These are phyloP conservation scores for Microcebus griseorufus DNA, from an alignment of 2,113 vertebrate species.

Conservation along the genomic window DNA sequence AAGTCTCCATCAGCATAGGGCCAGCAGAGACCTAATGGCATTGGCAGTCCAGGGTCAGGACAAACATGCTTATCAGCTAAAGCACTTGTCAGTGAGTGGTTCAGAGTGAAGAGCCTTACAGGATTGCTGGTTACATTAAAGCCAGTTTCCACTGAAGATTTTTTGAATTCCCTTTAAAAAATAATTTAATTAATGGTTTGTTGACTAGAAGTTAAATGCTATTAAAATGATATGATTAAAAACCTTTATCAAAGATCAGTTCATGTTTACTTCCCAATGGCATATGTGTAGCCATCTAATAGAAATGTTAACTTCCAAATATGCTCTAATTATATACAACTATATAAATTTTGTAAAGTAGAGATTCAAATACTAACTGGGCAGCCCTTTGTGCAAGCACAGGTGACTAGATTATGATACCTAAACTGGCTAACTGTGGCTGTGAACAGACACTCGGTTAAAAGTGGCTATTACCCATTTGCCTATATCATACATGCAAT, in stretches of 20 bases:
- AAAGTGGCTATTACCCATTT: not conserved
- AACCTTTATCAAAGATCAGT: slow-evolving; percentile 10
- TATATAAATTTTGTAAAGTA: not conserved
- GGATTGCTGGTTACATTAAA: not conserved
- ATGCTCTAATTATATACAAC: not conserved
- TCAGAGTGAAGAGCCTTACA: slow-evolving; percentile 38
- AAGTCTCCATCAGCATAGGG: slow-evolving; percentile 55
- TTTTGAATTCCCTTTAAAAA: slow-evolving; percentile 68
- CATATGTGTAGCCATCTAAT: not conserved
- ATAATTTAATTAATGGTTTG: slow-evolving; percentile 40
- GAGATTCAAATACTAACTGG: not conserved
- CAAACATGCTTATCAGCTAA: not conserved
- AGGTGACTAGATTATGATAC: not conserved
- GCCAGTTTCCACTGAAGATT: slow-evolving; percentile 41
- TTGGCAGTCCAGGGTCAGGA: not conserved
- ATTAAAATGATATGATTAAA: slow-evolving; percentile 1
- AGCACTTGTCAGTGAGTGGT: not conserved
- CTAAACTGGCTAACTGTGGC: not conserved
- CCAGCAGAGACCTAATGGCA: not conserved
- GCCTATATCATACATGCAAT: not conserved
- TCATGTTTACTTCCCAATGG: not conserved
- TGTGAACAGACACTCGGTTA: not conserved
- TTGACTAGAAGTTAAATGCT: slow-evolving; percentile 42
- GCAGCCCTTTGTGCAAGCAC: not conserved
- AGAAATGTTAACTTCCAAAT: slow-evolving; percentile 31